Percentiles rank a stretch among this genome's conserved stretches.
These are phyloP conservation scores for Yoshiicerus persimilis DNA, from an alignment of 1,140 invertebrate species.

Conservation along the genomic window DNA sequence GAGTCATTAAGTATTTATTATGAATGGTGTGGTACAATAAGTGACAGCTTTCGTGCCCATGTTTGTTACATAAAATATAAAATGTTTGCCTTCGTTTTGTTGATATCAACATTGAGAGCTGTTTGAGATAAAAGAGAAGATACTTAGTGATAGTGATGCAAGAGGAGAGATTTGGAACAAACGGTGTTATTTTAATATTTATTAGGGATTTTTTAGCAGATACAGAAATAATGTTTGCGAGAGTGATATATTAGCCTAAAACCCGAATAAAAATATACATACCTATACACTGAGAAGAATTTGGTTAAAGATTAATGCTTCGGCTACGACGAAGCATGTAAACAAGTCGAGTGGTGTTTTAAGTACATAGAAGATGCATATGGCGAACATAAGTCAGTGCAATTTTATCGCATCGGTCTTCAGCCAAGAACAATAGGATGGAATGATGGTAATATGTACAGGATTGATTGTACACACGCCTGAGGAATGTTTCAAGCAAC, in stretches of 20 bases:
- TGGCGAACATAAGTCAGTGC: background rate
- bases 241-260: background rate
- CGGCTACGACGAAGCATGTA: background rate
- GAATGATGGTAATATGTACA: background rate
- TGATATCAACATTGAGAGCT: background rate
- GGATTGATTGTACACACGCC: background rate
- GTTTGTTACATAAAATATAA: too few species aligned
- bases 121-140: background rate
- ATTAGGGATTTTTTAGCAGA: background rate
- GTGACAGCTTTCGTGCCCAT: too few species aligned
- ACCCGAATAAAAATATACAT: background rate
- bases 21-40: too few species aligned
- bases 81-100: background rate
- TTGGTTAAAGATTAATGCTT: background rate
- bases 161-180: background rate
- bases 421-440: slow-evolving; percentile 4
- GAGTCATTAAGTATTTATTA: too few species aligned
- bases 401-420: background rate
- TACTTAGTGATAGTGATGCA: background rate
- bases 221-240: background rate
- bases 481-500: background rate
- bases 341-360: background rate
- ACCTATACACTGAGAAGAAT: background rate
- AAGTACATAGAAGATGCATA: background rate
- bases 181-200: background rate